These are phyloP conservation scores for Arvicanthis niloticus DNA, from an alignment of 2,113 vertebrate genomes.

Conservation along the genomic window DNA sequence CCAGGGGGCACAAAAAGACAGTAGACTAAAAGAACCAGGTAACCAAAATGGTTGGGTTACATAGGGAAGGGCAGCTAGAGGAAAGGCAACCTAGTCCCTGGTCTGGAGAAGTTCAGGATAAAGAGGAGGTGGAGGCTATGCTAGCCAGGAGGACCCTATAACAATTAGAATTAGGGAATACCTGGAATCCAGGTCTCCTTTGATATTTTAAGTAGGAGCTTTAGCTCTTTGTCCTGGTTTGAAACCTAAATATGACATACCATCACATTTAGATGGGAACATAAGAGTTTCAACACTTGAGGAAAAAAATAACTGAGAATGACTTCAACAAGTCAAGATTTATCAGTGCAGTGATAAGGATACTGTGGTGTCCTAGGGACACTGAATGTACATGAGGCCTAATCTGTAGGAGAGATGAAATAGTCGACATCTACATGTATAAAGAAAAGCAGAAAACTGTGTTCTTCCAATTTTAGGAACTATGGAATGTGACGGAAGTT, in stretches of 20 bases:
- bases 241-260: not conserved
- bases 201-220: not conserved
- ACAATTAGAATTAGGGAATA: not conserved
- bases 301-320: not conserved
- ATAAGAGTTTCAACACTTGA: no score
- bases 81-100: not conserved
- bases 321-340: not conserved
- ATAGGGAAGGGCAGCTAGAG: not conserved
- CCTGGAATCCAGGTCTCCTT: not conserved
- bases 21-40: not conserved
- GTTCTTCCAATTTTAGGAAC: not conserved
- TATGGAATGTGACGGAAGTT: not conserved
- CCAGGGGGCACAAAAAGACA: not conserved
- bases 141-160: not conserved
- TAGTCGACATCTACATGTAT: not conserved
- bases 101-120: not conserved
- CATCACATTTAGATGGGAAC: not conserved
- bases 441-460: not conserved
- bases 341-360: no score
- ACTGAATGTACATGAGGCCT: not conserved
- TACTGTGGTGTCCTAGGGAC: not conserved
- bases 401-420: not conserved
- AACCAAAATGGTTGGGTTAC: not conserved
- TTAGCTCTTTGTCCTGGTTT: not conserved
- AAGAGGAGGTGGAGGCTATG: not conserved